Evolutionary conservation across 2,888 invertebrate genomes (phyloP).

Genomic region (Archaeoteleia sp.): DNA sequence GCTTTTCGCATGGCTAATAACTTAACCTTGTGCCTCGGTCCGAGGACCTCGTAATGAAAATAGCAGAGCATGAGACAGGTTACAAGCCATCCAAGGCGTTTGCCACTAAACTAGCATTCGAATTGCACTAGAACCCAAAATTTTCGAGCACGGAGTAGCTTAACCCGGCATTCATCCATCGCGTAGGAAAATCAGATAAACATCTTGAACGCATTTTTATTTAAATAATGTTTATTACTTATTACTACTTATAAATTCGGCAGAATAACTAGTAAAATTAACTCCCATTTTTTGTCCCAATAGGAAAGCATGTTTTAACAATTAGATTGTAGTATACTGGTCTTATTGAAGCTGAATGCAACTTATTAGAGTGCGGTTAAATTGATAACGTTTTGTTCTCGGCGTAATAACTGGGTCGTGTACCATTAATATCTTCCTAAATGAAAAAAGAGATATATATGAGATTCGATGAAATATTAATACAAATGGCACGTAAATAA

Average conservation of each 20-base stretch:
- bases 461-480: no score
- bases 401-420: no score
- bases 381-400: no score
- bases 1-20: constrained; percentile 61
- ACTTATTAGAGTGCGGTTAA: no score
- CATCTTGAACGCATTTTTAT: constrained; percentile 13
- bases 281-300: no score
- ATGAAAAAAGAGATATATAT: no score
- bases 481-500: background rate
- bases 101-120: constrained; percentile 13
- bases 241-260: no score
- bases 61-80: constrained; percentile 27
- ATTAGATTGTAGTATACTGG: no score
- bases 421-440: no score
- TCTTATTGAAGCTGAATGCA: no score
- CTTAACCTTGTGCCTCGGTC: constrained; percentile 53
- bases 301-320: no score
- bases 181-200: constrained; percentile 4
- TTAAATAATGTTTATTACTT: constrained; percentile 27
- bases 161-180: constrained; percentile 1
- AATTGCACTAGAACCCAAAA: background rate
- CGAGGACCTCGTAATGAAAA: constrained; percentile 58
- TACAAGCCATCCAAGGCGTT: constrained; percentile 14
- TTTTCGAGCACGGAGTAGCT: constrained; percentile 7
- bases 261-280: no score